Evolutionary conservation across 2,113 vertebrate genomes (phyloP).

Genomic region (Dissostichus mawsoni): DNA sequence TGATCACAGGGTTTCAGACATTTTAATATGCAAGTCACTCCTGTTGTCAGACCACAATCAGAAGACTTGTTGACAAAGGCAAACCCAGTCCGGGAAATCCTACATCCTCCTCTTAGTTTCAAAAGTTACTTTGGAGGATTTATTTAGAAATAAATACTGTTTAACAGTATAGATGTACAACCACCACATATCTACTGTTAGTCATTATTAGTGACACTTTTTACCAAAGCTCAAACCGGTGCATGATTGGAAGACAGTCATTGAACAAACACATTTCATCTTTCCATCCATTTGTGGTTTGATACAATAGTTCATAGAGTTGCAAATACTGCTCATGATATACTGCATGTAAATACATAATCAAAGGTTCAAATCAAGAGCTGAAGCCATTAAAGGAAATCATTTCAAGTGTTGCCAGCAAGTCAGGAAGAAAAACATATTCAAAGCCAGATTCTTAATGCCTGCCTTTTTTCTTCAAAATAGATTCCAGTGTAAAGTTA

Average conservation of each 20-base stretch:
- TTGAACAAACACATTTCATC: background rate
- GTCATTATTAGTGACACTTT: background rate
- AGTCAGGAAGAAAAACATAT: background rate
- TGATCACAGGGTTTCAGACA: conserved; percentile 28
- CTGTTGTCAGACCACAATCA: background rate
- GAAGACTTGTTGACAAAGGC: background rate
- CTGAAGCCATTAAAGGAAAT: too few species aligned
- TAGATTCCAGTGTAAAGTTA: too few species aligned
- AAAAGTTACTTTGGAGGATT: background rate
- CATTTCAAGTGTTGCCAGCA: background rate
- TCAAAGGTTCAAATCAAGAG: background rate
- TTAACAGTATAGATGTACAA: background rate
- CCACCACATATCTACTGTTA: conserved; percentile 2
- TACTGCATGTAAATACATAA: background rate
- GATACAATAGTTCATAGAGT: background rate
- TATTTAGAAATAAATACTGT: background rate
- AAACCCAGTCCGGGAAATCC: background rate
- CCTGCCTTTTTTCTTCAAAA: background rate
- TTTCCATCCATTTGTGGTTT: background rate
- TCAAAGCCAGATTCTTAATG: background rate
- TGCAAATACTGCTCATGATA: background rate
- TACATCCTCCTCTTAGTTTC: background rate
- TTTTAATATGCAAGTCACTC: conserved; percentile 13
- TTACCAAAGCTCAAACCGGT: background rate
- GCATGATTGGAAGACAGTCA: conserved; percentile 44